Evolutionary conservation across 2,888 invertebrate species (phyloP), one percentile per base, ranked within the genome.

Genomic region (Cheilosia urbana): DNA sequence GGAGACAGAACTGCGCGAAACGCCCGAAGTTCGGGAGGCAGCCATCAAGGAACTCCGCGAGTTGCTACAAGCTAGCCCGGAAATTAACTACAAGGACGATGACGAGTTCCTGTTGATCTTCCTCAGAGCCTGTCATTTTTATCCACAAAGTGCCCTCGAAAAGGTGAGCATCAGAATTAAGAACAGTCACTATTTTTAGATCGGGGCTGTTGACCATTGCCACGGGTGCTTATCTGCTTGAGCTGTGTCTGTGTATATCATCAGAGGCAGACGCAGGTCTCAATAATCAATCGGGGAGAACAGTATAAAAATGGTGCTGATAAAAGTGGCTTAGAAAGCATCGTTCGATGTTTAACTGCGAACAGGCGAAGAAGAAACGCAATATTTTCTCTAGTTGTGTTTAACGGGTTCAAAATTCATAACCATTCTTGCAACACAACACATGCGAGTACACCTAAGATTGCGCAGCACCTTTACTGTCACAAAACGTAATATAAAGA

Each of bases 101-200:
- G 97, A 97, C 88, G 96, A 96, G 40, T 94, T 96, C 53, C 93
- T 97, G 11, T 93, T 95, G n/a, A 95, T 96, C 85, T 96, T 96
- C 90, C 93, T 97, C 76, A 94, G 97, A 78, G 96, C 96, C 30
- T 96, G 96, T 92, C 97, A 97, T 91, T 97, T 94, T 93, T 97
- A 97, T 89, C 95, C 97, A 0, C 94, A 96, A 89, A 96, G 96
- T 92, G 97, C 97, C 0, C 93, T 95, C 75, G 95, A 95, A 89
- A 93, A 97, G 93, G 96, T 96, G 91, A 85, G 89, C 87, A 37
- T 62, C 2, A 34, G 5, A 34, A 71, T 24, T 34, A 55, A 37
- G 13, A 17, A 17, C 37, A 19, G n/a, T 58, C n/a, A 45, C 5
- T 71, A 71, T 66, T 40, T 69, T 53, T 40, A 60, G 4, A 62